A percentile compares a stretch with the other conserved stretches of the same genome.
phyloP scores from a whole-genome alignment of 2,797 vertebrate genomes.

The Neosalanx taihuensis region DNA sequence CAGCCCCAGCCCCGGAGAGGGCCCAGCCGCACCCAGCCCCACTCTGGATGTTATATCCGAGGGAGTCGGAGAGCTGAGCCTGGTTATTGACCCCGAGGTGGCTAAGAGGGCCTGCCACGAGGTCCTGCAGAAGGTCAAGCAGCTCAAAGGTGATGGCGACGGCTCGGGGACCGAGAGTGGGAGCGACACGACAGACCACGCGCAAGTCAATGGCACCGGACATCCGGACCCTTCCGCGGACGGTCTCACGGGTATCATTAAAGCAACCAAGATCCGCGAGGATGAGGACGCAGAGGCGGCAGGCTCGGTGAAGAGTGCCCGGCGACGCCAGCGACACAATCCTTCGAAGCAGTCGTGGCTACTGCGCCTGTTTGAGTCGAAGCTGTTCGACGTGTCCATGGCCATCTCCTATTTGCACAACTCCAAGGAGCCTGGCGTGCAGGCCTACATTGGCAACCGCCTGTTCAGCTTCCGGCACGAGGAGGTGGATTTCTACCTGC shows the following conservation, averaged over 20 bases:
- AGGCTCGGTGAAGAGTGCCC: constrained; percentile 69
- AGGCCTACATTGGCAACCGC: constrained; percentile 95
- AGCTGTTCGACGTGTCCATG: constrained; percentile 97
- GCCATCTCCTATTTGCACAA: constrained; percentile 96
- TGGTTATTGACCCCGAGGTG: constrained; percentile 88
- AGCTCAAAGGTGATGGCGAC: constrained; percentile 55
- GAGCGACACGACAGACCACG: neutral
- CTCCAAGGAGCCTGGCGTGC: constrained; percentile 95
- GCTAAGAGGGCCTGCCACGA: constrained; percentile 88
- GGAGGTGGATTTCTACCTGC: constrained; percentile 93
- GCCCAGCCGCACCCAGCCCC: constrained; percentile 61
- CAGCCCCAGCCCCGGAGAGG: constrained; percentile 51
- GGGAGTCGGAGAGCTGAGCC: constrained; percentile 77
- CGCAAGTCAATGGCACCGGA: neutral
- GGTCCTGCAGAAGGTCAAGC: constrained; percentile 89
- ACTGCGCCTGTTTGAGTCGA: constrained; percentile 92
- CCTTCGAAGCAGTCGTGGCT: constrained; percentile 94
- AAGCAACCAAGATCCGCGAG: constrained; percentile 61
- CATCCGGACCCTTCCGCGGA: constrained; percentile 4
- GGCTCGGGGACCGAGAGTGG: neutral
- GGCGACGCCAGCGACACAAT: constrained; percentile 82
- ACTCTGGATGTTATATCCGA: constrained; percentile 83
- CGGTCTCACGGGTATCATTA: neutral
- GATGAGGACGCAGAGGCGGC: constrained; percentile 53
- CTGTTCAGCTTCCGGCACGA: constrained; percentile 91